These are phyloP conservation scores for Plebejus argus DNA, from an alignment of 2,888 invertebrate genomes.

Conservation along the genomic window DNA sequence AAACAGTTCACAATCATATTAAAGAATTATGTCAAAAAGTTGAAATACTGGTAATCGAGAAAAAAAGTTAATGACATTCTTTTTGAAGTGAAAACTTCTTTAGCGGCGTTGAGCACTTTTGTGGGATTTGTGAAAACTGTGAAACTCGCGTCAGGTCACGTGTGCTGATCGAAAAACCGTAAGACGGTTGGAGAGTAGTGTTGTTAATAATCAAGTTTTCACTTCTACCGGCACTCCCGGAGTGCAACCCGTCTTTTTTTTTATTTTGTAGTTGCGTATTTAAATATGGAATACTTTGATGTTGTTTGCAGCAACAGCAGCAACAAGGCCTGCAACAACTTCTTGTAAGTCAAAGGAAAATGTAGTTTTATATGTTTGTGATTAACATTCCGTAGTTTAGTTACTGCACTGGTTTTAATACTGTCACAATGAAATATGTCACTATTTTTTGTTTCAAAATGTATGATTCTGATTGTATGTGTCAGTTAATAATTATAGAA, in stretches of 20 bases:
- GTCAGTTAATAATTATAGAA: too few species aligned
- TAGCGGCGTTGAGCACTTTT: too few species aligned
- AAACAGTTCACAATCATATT: not conserved
- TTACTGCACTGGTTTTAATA: slow-evolving; percentile 33
- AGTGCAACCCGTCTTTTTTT: too few species aligned
- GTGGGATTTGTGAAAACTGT: too few species aligned
- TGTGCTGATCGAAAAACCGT: too few species aligned
- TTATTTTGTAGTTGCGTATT: slow-evolving; percentile 10
- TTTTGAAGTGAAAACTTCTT: too few species aligned
- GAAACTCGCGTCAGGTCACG: too few species aligned
- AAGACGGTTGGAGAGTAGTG: too few species aligned
- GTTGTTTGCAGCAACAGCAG: slow-evolving; percentile 90
- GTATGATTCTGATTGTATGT: not conserved
- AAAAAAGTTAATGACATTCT: not conserved
- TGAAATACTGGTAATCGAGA: not conserved
- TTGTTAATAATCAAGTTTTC: too few species aligned
- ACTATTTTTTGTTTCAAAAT: not conserved
- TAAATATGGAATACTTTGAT: slow-evolving; percentile 48
- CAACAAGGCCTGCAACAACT: slow-evolving; percentile 95
- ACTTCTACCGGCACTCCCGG: too few species aligned
- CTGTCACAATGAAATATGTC: not conserved
- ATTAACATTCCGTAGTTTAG: slow-evolving; percentile 47
- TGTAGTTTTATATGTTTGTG: slow-evolving; percentile 55
- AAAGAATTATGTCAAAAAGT: not conserved
- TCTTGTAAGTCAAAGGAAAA: slow-evolving; percentile 87